Evolutionary conservation across 2,888 invertebrate species (phyloP).

Genomic region (Urechis unicinctus): DNA sequence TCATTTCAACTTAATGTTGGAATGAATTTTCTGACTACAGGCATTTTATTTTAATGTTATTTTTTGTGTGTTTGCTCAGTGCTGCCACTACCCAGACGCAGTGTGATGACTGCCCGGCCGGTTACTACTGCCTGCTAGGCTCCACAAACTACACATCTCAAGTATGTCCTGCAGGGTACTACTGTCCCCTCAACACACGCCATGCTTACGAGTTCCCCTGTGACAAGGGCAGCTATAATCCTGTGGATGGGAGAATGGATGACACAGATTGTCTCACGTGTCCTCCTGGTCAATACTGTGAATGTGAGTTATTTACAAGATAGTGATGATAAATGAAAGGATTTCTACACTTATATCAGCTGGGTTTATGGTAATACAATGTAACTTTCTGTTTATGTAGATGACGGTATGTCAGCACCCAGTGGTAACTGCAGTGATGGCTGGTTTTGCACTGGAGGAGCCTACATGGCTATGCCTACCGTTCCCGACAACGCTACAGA

Average conservation of each 20-base stretch:
- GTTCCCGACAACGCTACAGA: slow-evolving; percentile 27
- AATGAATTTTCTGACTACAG: too few species aligned
- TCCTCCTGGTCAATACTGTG: slow-evolving; percentile 42
- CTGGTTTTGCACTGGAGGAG: slow-evolving; percentile 42
- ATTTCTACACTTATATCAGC: not conserved
- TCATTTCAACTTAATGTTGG: too few species aligned
- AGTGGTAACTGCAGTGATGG: slow-evolving; percentile 40
- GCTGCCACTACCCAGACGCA: slow-evolving; percentile 26
- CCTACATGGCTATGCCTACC: slow-evolving; percentile 31
- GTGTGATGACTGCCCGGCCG: slow-evolving; percentile 37
- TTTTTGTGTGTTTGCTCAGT: too few species aligned
- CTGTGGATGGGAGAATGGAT: slow-evolving; percentile 27
- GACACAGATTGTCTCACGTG: slow-evolving; percentile 34
- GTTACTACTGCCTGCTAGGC: slow-evolving; percentile 40
- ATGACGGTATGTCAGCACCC: slow-evolving; percentile 33
- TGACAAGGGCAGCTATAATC: slow-evolving; percentile 38
- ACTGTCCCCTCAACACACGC: slow-evolving; percentile 39
- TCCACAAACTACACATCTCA: slow-evolving; percentile 31
- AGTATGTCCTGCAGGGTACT: slow-evolving; percentile 39
- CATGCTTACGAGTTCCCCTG: slow-evolving; percentile 36
- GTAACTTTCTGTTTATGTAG: slow-evolving; percentile 21
- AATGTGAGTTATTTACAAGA: slow-evolving; percentile 24
- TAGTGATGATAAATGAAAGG: not conserved
- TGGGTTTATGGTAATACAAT: not conserved
- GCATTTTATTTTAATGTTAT: too few species aligned